phyloP scores from a whole-genome alignment of 2,113 vertebrate species.

The Planiliza haematocheilus region DNA sequence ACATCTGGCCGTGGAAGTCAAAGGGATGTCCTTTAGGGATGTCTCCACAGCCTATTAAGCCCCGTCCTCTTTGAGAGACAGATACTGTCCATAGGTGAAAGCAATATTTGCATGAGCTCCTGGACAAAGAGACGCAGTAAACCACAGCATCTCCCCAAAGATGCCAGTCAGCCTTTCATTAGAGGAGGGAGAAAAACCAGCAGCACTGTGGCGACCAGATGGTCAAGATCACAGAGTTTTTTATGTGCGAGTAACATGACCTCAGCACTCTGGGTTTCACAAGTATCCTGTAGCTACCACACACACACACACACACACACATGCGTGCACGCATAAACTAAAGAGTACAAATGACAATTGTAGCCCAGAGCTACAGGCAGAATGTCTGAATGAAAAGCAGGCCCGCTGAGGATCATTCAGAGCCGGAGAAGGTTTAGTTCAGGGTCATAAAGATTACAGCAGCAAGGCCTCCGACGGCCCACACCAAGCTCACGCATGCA shows the following conservation, averaged over 20 bases:
- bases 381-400: constrained; percentile 51
- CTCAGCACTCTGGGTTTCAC: constrained; percentile 67
- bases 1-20: constrained; percentile 75
- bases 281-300: constrained; percentile 50
- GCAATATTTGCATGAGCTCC: constrained; percentile 51
- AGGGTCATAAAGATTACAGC: constrained; percentile 45
- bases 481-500: constrained; percentile 47
- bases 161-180: constrained; percentile 64
- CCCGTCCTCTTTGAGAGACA: constrained; percentile 49
- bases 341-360: constrained; percentile 42
- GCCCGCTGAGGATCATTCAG: constrained; percentile 40
- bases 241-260: constrained; percentile 73
- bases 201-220: constrained; percentile 72
- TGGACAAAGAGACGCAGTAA: constrained; percentile 66
- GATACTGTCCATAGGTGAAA: constrained; percentile 64
- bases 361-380: constrained; percentile 40
- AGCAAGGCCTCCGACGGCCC: constrained; percentile 32
- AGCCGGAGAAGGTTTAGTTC: constrained; percentile 33
- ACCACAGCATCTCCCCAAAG: constrained; percentile 55
- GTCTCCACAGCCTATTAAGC: constrained; percentile 55
- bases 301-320: constrained; percentile 19
- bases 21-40: constrained; percentile 67
- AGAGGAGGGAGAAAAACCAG: constrained; percentile 8
- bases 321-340: neutral
- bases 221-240: constrained; percentile 76